Base-by-base conservation (phyloP, 2,888 invertebrate species). In the Neuroscelio doddi region DNA sequence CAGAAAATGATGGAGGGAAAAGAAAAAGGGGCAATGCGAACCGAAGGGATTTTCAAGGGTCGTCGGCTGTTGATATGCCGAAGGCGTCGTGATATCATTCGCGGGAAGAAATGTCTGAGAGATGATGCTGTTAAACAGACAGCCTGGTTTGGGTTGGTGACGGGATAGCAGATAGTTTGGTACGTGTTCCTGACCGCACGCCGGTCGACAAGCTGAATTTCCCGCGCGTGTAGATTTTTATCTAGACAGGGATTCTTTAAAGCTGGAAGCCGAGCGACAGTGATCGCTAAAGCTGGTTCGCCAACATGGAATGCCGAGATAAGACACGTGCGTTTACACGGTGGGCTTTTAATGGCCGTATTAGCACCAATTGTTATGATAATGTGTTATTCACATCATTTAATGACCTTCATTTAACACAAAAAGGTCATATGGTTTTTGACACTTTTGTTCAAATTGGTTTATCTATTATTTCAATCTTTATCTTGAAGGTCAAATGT, bases 231-330 rank as follows among this genome's bases (percentile, higher is more conserved):
- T 50, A 50, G 61, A 62, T 62, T 8, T 16, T 32, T 53, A 62
- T 62, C 61, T 38, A 14, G 50, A 55, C 55, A 39, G 30, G 42
- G 61, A 62, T 55, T 53, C 55, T 62, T 62, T 55, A 55, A 55
- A 55, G 27, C 39, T 52, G 53, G 46, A 45, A 30, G 36, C 49
- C 44, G 26, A 49, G 36, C 29, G 52, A 52, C 45, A 47, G 14
- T 30, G 34, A 59, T n/a, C n/a, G n/a, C n/a, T n/a, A n/a, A n/a
- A n/a, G n/a, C n/a, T n/a, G n/a, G n/a, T n/a, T n/a, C n/a, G n/a
- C n/a, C n/a, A 46, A 52, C 36, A 14, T 17, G 29, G 17, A 30
- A 4, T 7, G 26, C 14, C 15, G 17, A 21, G 61, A 61, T 61
- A 61, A 61, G 53, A 16, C 61, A 61, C 53, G 52, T 17, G 38